A percentile compares a stretch with the other conserved stretches of the same genome.
phyloP scores from a whole-genome alignment of 2,888 invertebrate genomes.

The Diogma glabrata region DNA sequence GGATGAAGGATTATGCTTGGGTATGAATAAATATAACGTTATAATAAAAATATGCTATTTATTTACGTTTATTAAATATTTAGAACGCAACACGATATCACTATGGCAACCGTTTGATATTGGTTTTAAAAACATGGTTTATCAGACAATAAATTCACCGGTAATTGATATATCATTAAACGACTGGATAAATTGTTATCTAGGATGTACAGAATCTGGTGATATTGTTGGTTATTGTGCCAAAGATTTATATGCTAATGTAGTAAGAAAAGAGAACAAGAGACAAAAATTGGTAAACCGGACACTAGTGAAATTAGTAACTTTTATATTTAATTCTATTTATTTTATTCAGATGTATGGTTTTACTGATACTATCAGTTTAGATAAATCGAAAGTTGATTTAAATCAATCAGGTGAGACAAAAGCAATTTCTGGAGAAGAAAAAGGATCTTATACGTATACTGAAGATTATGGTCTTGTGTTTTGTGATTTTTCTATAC shows the following conservation, averaged over 20 bases:
- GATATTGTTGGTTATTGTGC: slow-evolving; percentile 13
- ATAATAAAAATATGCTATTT: neutral
- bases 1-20: slow-evolving; percentile 22
- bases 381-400: neutral
- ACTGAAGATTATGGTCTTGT: neutral
- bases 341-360: slow-evolving; percentile 1
- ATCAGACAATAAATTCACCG: neutral
- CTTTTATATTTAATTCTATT: neutral
- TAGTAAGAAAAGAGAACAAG: neutral
- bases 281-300: neutral
- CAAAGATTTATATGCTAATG: slow-evolving; percentile 12
- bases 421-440: neutral
- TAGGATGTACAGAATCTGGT: slow-evolving; percentile 13
- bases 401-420: no score
- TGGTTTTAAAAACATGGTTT: neutral
- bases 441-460: no score
- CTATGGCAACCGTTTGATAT: slow-evolving; percentile 13
- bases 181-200: slow-evolving; percentile 14
- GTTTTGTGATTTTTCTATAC: slow-evolving; percentile 5
- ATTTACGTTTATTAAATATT: neutral
- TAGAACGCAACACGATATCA: slow-evolving; percentile 3
- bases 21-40: slow-evolving; percentile 19
- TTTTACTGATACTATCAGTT: slow-evolving; percentile 3
- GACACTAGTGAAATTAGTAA: no score
- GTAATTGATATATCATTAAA: slow-evolving; percentile 9